Evolutionary conservation across 2,888 invertebrate genomes (phyloP).

Genomic region (Ophion ellenae): DNA sequence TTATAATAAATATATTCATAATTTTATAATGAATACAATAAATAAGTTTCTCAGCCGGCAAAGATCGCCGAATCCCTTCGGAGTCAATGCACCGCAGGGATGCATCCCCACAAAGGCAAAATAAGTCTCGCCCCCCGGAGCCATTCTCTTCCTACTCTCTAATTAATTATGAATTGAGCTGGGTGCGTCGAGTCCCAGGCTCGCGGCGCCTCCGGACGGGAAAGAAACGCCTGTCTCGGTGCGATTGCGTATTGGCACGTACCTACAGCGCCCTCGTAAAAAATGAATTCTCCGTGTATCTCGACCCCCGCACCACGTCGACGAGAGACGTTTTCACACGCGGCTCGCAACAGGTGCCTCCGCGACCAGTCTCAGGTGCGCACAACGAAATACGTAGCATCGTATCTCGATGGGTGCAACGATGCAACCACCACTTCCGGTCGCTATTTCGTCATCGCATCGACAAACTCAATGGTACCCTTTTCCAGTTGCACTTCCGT

Average conservation of each 20-base stretch:
- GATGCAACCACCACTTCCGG: slow-evolving; percentile 1
- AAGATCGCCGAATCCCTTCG: background rate
- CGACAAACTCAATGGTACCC: background rate
- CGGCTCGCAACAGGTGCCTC: slow-evolving; percentile 35
- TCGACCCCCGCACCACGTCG: slow-evolving; percentile 17
- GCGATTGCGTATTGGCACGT: slow-evolving; percentile 13
- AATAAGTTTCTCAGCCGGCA: too few relatives aligned
- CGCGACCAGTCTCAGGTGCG: slow-evolving; percentile 43
- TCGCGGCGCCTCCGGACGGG: slow-evolving; percentile 2
- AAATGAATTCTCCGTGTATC: slow-evolving; percentile 9
- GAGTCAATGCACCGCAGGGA: background rate
- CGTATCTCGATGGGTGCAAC: slow-evolving; percentile 23
- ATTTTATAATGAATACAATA: too few relatives aligned
- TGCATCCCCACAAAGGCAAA: slow-evolving; percentile 20
- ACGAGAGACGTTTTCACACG: slow-evolving; percentile 18
- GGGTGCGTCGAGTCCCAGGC: slow-evolving; percentile 18
- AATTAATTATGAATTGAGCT: slow-evolving; percentile 49
- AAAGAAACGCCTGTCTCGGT: slow-evolving; percentile 16
- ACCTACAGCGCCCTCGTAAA: background rate
- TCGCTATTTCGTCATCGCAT: background rate
- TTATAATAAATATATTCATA: too few relatives aligned
- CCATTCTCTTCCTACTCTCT: slow-evolving; percentile 43
- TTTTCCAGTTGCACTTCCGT: slow-evolving; percentile 20
- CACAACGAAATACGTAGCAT: background rate
- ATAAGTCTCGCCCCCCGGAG: slow-evolving; percentile 40